These are phyloP conservation scores for Sclerurus mexicanus DNA, from an alignment of 2,113 vertebrate species.

Conservation along the genomic window DNA sequence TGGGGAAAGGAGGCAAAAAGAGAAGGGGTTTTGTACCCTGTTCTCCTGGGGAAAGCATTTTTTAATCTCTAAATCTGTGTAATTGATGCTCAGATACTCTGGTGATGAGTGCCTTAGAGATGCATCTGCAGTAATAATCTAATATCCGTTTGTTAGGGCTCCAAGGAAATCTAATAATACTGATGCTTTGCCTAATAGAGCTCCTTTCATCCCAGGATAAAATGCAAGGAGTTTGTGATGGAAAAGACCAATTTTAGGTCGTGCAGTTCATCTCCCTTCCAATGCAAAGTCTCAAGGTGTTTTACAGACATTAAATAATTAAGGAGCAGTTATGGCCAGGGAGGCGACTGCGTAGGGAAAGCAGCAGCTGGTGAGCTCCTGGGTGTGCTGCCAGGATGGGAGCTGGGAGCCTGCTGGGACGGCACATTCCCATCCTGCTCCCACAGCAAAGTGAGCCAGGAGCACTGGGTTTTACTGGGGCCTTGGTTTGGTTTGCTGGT, in stretches of 20 bases:
- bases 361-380: not conserved
- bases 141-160: slow-evolving; percentile 70
- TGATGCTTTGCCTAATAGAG: slow-evolving; percentile 65
- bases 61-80: slow-evolving; percentile 64
- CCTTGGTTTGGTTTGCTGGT: not conserved
- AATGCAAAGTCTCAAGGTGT: slow-evolving; percentile 14
- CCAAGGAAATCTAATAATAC: slow-evolving; percentile 69
- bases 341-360: not conserved
- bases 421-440: not conserved
- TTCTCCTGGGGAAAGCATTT: slow-evolving; percentile 25
- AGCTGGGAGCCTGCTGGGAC: rapidly evolving
- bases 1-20: not conserved
- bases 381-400: not conserved
- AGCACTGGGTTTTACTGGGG: not conserved
- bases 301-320: slow-evolving; percentile 58
- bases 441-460: rapidly evolving
- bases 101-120: slow-evolving; percentile 65
- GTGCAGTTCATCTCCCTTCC: slow-evolving; percentile 32
- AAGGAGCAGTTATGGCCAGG: not conserved
- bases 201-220: slow-evolving; percentile 69
- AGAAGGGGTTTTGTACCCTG: slow-evolving; percentile 4
- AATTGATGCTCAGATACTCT: slow-evolving; percentile 66
- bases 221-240: slow-evolving; percentile 44
- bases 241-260: slow-evolving; percentile 50
- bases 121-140: slow-evolving; percentile 68